phyloP scores from a whole-genome alignment of 2,113 vertebrate genomes.

The Myotis yumanensis region DNA sequence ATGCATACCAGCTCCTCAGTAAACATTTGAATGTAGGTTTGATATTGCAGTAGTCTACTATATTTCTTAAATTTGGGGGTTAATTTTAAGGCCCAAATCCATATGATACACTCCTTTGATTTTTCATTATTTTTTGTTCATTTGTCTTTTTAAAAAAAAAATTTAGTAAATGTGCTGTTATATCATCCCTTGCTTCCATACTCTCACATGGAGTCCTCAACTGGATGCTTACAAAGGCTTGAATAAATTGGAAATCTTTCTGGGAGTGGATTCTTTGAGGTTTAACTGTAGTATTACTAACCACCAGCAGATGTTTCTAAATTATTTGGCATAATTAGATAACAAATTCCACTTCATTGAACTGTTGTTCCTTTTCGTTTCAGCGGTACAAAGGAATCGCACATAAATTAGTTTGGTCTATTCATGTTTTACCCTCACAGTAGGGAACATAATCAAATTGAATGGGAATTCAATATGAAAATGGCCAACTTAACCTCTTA shows the following conservation, averaged over 20 bases:
- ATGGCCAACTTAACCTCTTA: constrained; percentile 57
- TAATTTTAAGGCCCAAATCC: background rate
- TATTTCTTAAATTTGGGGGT: background rate
- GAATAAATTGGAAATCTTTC: constrained; percentile 42
- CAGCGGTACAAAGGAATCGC: constrained; percentile 35
- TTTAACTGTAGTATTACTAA: constrained; percentile 57
- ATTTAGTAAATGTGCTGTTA: background rate
- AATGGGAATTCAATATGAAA: constrained; percentile 64
- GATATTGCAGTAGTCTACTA: background rate
- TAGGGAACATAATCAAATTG: constrained; percentile 52
- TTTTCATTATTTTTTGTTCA: constrained; percentile 3
- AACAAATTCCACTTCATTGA: constrained; percentile 68
- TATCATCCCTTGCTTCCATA: background rate
- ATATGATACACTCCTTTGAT: background rate
- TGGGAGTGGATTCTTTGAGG: constrained; percentile 53
- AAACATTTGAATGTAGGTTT: background rate
- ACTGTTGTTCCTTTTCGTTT: constrained; percentile 70
- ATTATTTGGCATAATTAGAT: constrained; percentile 71
- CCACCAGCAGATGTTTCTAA: constrained; percentile 66
- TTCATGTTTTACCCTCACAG: constrained; percentile 53
- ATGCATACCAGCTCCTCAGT: background rate
- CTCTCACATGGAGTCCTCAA: background rate
- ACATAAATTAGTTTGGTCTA: constrained; percentile 65
- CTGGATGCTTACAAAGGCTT: background rate
- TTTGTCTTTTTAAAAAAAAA: background rate